Conservation (phyloP, 2,888 invertebrate genomes). For the Nebria salina region DNA sequence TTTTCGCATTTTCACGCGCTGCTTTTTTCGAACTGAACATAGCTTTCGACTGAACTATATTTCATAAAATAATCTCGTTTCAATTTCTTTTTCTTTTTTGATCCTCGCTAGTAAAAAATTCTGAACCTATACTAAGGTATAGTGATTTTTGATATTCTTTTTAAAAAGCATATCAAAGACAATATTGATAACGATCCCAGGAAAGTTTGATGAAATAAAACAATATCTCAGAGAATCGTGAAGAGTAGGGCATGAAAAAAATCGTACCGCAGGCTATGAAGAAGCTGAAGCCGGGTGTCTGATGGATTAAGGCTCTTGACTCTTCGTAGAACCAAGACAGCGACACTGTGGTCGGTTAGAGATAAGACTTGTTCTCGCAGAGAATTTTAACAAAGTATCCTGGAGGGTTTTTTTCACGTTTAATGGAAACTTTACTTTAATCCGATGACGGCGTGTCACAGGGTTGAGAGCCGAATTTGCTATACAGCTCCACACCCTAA, state of each 20-base stretch:
- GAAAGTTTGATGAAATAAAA: conserved; percentile 5
- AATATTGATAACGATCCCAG: conserved; percentile 2
- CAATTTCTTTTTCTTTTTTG: too few relatives aligned
- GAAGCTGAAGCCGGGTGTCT: neutral
- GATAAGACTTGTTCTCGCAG: conserved; percentile 5
- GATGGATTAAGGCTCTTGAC: conserved; percentile 43
- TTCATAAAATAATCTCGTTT: too few relatives aligned
- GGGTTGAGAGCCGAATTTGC: conserved; percentile 16
- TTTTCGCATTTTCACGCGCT: neutral
- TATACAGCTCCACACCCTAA: conserved; percentile 5
- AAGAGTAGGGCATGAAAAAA: neutral
- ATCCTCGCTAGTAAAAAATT: neutral
- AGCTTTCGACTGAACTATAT: too few relatives aligned
- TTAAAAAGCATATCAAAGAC: neutral
- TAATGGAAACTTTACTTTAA: conserved; percentile 16
- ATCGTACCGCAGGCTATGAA: neutral
- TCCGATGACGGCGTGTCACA: conserved; percentile 15
- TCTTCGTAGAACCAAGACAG: conserved; percentile 18
- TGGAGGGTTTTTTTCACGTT: conserved; percentile 2
- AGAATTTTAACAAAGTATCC: conserved; percentile 18
- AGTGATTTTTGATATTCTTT: neutral
- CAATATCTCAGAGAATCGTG: conserved; percentile 21
- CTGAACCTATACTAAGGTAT: neutral
- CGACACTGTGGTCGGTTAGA: neutral
- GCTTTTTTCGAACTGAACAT: too few relatives aligned